Conservation (phyloP, 2,888 invertebrate genomes). For the Rotaria socialis region DNA sequence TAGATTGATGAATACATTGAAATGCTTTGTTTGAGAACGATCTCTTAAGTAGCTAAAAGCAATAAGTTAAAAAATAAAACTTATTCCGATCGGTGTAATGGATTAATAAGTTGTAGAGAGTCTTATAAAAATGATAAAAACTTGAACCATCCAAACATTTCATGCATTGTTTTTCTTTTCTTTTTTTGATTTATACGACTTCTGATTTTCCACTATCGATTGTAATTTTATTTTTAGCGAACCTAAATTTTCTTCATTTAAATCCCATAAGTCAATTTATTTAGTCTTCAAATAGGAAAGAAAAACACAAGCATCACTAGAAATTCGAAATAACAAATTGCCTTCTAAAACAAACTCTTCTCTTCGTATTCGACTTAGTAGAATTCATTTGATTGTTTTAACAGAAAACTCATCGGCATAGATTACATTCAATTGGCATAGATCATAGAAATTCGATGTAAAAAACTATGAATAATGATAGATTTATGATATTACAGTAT, state of each 20-base stretch:
- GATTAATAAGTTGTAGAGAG: no score
- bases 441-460: neutral
- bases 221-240: no score
- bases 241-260: no score
- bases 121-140: no score
- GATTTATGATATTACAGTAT: neutral
- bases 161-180: no score
- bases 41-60: neutral
- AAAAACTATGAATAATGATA: neutral
- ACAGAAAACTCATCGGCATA: neutral
- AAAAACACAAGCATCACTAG: no score
- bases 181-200: no score
- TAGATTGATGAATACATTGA: neutral
- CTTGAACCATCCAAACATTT: no score
- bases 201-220: no score
- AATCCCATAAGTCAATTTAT: no score
- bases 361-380: neutral
- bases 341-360: neutral
- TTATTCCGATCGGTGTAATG: no score
- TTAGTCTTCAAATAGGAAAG: no score
- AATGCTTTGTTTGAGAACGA: neutral
- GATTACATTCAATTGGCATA: neutral
- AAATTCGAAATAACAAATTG: neutral
- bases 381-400: neutral
- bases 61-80: neutral